Conservation (phyloP, 2,797 vertebrate genomes). For the Girardinus metallicus region DNA sequence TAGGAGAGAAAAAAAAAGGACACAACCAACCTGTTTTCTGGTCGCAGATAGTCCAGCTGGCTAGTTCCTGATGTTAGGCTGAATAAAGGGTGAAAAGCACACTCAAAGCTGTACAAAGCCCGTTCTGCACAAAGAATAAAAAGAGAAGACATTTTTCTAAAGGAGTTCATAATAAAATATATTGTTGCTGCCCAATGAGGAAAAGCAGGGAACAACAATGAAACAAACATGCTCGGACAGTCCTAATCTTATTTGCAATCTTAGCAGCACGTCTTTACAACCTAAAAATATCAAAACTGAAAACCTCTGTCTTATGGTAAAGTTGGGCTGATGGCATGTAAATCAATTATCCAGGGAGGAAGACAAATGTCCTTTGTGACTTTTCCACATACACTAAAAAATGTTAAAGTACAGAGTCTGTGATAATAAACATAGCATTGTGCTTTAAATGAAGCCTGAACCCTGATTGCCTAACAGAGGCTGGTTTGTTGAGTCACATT, state of each 20-base stretch:
- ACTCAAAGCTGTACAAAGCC: conserved; percentile 94
- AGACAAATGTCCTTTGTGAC: conserved; percentile 24
- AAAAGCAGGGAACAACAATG: background rate
- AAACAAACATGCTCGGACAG: background rate
- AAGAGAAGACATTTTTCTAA: background rate
- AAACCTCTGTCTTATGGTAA: conserved; percentile 17
- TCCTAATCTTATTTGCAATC: background rate
- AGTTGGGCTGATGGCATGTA: conserved; percentile 12
- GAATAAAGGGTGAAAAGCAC: conserved; percentile 94
- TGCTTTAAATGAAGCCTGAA: conserved; percentile 20
- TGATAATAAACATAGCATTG: conserved; percentile 29
- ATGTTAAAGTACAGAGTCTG: background rate
- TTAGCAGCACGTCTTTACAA: conserved; percentile 3
- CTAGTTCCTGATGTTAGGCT: conserved; percentile 92
- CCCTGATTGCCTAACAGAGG: conserved; percentile 16
- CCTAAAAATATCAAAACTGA: conserved; percentile 14
- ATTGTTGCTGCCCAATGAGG: background rate
- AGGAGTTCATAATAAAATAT: background rate
- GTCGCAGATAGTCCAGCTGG: conserved; percentile 90
- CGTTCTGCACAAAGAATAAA: conserved; percentile 80
- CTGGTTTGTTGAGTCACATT: conserved; percentile 14
- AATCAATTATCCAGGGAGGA: conserved; percentile 3
- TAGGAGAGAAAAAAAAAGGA: background rate
- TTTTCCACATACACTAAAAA: conserved; percentile 20
- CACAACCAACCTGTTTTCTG: conserved; percentile 90